Base-by-base conservation (phyloP, 1,140 invertebrate species). In the Mylabris phalerata region DNA sequence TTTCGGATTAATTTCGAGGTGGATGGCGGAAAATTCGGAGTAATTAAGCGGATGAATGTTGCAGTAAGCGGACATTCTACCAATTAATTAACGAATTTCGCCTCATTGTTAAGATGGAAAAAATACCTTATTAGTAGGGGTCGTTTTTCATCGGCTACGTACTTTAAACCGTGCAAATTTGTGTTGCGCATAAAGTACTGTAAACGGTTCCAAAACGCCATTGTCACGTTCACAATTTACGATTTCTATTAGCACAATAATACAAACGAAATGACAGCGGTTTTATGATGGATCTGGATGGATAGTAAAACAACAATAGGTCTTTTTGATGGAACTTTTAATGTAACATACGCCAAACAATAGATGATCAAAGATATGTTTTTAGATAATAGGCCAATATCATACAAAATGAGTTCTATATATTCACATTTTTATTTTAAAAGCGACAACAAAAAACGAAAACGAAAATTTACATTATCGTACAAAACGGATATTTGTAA, bases 111-210 rank as follows among this genome's bases (percentile, higher is more conserved):
- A 25, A 13, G 43, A 52, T 39, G 6, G 9, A 19, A 2, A 25
- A 52, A 55, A 46, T 59, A 71, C 65, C 69, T 66, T 27, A 64
- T 56, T 27, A 63, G 39, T 26, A 54, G 39, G 51, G 60, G 48
- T 13, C 55, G 47, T 10, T 64, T 67, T 47, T 65, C 61, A 55
- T 69, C 65, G 1, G 57, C 66, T 27, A 71, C 60, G 50, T 73
- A 68, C 50, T 64, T 69, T 41, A 73, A 51, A 9, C 68, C 67
- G 50, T 73, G 71, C 10, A 73, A 45, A 54, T 60, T 70, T 47
- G 63, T 67, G 42, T 67, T 62, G 49, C 63, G 49, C 25, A 57
- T 62, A 50, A 64, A 71, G 52, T 55, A 63, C 39, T 47, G 55
- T 11, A 63, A 42, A 9, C 41, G 41, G 0, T 6, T 1, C 41